Evolutionary conservation across 2,113 vertebrate genomes (phyloP).

Genomic region (Aplodontia rufa): DNA sequence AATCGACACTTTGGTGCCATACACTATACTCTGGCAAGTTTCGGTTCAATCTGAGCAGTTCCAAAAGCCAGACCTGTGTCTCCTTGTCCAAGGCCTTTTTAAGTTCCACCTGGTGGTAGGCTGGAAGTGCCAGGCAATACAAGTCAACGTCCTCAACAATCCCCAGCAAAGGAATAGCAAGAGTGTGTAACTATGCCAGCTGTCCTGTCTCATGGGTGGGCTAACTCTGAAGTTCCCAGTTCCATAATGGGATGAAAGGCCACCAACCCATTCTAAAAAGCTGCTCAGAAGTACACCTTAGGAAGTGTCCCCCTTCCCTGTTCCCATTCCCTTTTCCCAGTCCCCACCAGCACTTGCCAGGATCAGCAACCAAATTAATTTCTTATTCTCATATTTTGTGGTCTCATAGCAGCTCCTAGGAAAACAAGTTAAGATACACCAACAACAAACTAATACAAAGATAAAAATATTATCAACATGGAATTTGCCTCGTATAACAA

Average conservation of each 20-base stretch:
- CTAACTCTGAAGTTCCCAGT: not conserved
- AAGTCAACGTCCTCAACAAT: not conserved
- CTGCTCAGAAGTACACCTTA: not conserved
- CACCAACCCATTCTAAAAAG: not conserved
- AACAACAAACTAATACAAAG: not conserved
- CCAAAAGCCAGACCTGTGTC: not conserved
- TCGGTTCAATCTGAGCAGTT: not conserved
- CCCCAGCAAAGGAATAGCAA: not conserved
- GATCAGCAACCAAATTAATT: not conserved
- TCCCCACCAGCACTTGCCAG: not conserved
- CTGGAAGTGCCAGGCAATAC: not conserved
- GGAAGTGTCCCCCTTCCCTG: not conserved
- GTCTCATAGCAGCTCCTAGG: not conserved
- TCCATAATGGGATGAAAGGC: not conserved
- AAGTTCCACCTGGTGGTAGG: not conserved
- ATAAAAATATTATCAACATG: not conserved
- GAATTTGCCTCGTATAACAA: not conserved
- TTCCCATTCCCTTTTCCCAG: not conserved
- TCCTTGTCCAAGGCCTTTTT: not conserved
- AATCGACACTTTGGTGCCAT: not conserved
- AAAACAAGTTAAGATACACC: not conserved
- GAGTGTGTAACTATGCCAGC: not conserved
- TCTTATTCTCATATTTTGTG: not conserved
- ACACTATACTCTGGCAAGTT: not conserved
- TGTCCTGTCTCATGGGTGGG: not conserved